Evolutionary conservation across 1,140 invertebrate genomes (phyloP).

Genomic region (Subanguina moxae): DNA sequence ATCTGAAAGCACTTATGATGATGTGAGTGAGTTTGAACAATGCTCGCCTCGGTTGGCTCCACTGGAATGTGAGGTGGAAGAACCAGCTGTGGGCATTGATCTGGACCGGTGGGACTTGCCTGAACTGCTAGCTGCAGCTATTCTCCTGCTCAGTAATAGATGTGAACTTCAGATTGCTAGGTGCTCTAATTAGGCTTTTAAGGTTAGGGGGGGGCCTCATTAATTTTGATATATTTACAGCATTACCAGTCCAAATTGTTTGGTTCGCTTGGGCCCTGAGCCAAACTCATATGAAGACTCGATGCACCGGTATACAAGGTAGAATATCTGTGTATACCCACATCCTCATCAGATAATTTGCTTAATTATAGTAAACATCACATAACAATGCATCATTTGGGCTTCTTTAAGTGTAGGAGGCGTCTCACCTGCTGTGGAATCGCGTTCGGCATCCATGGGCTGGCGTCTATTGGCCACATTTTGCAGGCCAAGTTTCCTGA

Average conservation of each 20-base stretch:
- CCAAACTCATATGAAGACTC: background rate
- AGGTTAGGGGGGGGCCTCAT: no score
- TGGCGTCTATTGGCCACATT: slow-evolving; percentile 16
- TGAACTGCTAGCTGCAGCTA: background rate
- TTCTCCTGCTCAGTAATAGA: no score
- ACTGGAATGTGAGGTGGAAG: no score
- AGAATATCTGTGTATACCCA: background rate
- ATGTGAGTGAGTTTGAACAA: background rate
- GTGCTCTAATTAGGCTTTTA: no score
- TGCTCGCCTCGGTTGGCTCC: background rate
- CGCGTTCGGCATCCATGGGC: slow-evolving; percentile 15
- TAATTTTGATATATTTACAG: background rate
- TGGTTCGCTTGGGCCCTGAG: background rate
- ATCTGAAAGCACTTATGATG: background rate
- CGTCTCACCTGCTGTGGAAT: slow-evolving; percentile 17
- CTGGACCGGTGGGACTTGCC: background rate
- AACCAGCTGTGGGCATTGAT: background rate
- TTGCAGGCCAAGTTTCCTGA: background rate
- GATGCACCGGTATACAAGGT: background rate
- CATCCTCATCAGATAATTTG: background rate
- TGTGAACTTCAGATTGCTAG: no score
- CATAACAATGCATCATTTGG: background rate
- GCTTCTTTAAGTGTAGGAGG: background rate
- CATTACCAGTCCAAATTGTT: background rate
- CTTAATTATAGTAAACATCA: slow-evolving; percentile 7